phyloP scores from a whole-genome alignment of 2,888 invertebrate species.

The Parochlus steinenii region DNA sequence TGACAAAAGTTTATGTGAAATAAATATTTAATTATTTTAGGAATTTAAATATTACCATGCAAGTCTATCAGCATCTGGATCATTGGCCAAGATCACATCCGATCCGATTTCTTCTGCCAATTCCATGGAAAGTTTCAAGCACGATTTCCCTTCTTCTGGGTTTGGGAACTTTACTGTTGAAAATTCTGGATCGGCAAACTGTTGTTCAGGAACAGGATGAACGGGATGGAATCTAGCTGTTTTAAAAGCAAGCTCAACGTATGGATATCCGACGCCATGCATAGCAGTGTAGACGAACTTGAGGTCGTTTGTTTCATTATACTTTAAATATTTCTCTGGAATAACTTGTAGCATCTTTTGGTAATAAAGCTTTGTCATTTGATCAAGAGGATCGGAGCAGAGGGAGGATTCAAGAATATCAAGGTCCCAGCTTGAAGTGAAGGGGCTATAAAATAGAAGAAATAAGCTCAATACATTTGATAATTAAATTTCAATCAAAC shows the following conservation, averaged over 20 bases:
- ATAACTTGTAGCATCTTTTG: conserved; percentile 37
- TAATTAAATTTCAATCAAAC: conserved; percentile 16
- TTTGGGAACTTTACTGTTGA: conserved; percentile 95
- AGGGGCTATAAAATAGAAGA: conserved; percentile 37
- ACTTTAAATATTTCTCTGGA: conserved; percentile 32
- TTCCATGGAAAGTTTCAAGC: conserved; percentile 54
- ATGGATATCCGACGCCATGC: conserved; percentile 90
- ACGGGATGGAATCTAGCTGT: conserved; percentile 47
- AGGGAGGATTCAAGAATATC: conserved; percentile 37
- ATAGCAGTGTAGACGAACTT: conserved; percentile 85
- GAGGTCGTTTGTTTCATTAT: conserved; percentile 39
- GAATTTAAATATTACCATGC: no score
- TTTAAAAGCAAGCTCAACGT: conserved; percentile 56
- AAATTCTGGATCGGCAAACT: conserved; percentile 88
- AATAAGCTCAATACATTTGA: neutral
- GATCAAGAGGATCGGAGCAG: conserved; percentile 49
- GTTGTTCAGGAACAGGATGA: conserved; percentile 41
- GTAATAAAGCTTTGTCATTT: conserved; percentile 52
- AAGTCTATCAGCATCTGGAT: conserved; percentile 94
- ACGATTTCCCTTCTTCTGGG: conserved; percentile 86
- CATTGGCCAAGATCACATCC: conserved; percentile 80
- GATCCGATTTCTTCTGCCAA: conserved; percentile 57
- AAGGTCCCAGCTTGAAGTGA: conserved; percentile 61
- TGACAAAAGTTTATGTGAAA: no score
- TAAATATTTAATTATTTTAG: no score